Conservation (phyloP, 2,113 vertebrate species). For the Triplophysa siluroides region DNA sequence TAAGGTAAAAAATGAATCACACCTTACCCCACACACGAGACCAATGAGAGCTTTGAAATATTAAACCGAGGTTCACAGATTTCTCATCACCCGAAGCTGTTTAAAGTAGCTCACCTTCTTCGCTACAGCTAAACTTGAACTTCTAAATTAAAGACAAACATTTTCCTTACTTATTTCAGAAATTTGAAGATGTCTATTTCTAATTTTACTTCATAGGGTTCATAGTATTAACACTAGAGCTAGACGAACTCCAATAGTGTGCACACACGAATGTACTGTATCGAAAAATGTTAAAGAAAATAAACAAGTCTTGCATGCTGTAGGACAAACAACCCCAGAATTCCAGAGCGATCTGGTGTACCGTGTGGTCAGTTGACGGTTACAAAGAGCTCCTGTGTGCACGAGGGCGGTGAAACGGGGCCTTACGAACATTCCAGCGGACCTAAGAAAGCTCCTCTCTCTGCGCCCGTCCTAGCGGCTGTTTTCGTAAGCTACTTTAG, state of each 20-base stretch:
- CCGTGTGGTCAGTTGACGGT: constrained; percentile 66
- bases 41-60: constrained; percentile 10
- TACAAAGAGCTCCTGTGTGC: constrained; percentile 73
- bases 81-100: not conserved
- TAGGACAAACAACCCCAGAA: constrained; percentile 55
- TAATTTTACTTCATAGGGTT: constrained; percentile 48
- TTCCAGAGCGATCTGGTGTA: constrained; percentile 72
- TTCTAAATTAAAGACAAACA: constrained; percentile 45
- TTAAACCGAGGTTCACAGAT: not conserved
- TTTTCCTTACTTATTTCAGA: constrained; percentile 40
- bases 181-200: constrained; percentile 45
- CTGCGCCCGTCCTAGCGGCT: constrained; percentile 64
- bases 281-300: constrained; percentile 76
- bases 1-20: not conserved
- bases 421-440: constrained; percentile 73
- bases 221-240: constrained; percentile 20
- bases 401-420: constrained; percentile 53
- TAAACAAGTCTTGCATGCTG: constrained; percentile 67
- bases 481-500: constrained; percentile 84
- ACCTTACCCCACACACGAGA: not conserved
- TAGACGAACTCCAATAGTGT: constrained; percentile 21
- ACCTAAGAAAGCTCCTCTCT: constrained; percentile 71
- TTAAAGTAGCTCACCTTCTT: constrained; percentile 23
- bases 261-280: constrained; percentile 61
- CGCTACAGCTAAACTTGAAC: constrained; percentile 21